These are phyloP conservation scores for Cyphomyrus discorhynchus DNA, from an alignment of 2,113 vertebrate genomes.

Conservation along the genomic window DNA sequence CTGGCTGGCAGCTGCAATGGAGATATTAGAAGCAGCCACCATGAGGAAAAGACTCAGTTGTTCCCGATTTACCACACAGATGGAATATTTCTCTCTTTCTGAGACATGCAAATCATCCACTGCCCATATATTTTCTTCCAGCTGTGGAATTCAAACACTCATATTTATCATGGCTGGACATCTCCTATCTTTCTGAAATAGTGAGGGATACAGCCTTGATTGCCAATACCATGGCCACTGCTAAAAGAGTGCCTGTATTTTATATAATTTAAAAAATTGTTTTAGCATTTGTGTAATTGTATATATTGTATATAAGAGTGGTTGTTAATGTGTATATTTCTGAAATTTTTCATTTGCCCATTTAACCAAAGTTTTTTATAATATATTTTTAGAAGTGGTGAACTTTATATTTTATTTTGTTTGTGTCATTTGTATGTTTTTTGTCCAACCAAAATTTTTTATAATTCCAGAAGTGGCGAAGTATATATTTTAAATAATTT, in stretches of 20 bases:
- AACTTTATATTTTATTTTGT: too few relatives aligned
- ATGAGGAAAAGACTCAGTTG: not conserved
- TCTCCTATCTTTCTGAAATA: not conserved
- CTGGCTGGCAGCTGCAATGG: not conserved
- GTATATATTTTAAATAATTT: too few relatives aligned
- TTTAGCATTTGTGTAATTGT: not conserved
- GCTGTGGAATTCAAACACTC: not conserved
- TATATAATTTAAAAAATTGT: not conserved
- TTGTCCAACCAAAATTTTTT: too few relatives aligned
- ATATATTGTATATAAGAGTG: too few relatives aligned
- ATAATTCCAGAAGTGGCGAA: too few relatives aligned
- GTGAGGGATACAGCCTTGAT: not conserved
- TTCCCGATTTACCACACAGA: constrained; percentile 1
- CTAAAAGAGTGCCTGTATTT: not conserved
- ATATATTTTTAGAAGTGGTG: too few relatives aligned
- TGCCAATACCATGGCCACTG: not conserved
- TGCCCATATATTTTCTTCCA: not conserved
- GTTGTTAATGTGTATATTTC: too few relatives aligned
- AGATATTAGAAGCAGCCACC: not conserved
- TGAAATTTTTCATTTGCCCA: too few relatives aligned
- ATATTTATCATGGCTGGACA: not conserved
- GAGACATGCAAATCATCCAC: not conserved
- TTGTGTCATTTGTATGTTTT: too few relatives aligned
- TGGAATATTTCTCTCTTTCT: not conserved
- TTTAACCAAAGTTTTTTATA: too few relatives aligned